Evolutionary conservation across 2,888 invertebrate genomes (phyloP), one percentile per base, ranked within the genome.

Genomic region (Quadroppia sp.): DNA sequence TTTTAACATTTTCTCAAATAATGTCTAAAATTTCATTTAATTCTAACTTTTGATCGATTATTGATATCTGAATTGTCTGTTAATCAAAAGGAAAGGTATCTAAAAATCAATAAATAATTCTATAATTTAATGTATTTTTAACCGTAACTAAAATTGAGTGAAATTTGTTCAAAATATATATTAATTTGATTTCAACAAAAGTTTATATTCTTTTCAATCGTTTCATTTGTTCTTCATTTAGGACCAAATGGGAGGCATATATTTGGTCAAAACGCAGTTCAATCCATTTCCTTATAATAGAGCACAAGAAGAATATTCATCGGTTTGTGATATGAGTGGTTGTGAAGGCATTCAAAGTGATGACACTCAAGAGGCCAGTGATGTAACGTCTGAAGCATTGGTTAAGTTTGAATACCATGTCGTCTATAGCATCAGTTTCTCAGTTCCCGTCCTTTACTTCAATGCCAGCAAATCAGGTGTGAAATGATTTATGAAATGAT

Each of bases 381-480:
- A 15, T 20, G n/a, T 50, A 1, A 25, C 28, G 2, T 30, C 30
- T 2, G 25, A 48, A 50, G 1, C n/a, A 9, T 2, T 36, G 17
- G 32, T 28, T 7, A 78, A 78, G 32, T 80, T 79, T 75, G 82
- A 83, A 74, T 83, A 82, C 74, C 82, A 83, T 75, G 77, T 83
- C 2, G 75, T 83, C 2, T 83, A 82, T 79, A 83, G 81, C 77
- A 78, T 78, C 50, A 82, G 82, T 73, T 83, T 82, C 76, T 76
- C 76, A 23, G 83, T 83, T 4, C 83, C 83, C 9, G 82, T 83
- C 0, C 77, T 83, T 0, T 83, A 82, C 75, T 82, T 83, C 75
- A 82, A 82, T 77, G 79, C 79, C 4, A 79, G 77, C 72, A 78
- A 78, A 73, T 74, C 77, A 77, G 79, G 81, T 81, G 2, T 25